Percentiles rank a stretch among this genome's conserved stretches.
phyloP scores from a whole-genome alignment of 2,888 invertebrate species.

The Harpalus rubripes region DNA sequence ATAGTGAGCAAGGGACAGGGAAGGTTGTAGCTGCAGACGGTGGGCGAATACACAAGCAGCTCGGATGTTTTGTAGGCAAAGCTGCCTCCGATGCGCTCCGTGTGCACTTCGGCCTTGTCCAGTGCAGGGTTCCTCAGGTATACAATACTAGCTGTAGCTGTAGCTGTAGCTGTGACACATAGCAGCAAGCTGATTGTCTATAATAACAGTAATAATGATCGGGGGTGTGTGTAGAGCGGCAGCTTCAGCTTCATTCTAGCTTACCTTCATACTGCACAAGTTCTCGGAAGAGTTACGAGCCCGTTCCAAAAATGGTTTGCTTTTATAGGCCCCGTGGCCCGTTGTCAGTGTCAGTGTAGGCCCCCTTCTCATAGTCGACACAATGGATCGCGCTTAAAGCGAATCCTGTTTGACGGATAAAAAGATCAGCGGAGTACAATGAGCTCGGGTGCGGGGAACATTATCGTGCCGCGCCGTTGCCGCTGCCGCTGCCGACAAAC shows the following conservation, averaged over 20 bases:
- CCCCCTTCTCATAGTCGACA: constrained; percentile 56
- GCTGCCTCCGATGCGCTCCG: constrained; percentile 79
- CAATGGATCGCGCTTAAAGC: constrained; percentile 62
- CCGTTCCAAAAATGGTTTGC: constrained; percentile 60
- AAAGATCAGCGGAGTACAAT: constrained; percentile 62
- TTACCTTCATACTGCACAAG: constrained; percentile 56
- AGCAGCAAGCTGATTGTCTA: constrained; percentile 63
- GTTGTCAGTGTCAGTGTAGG: constrained; percentile 65
- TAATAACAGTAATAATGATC: constrained; percentile 18
- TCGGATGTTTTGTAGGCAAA: constrained; percentile 80
- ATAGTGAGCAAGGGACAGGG: constrained; percentile 28
- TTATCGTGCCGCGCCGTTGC: constrained; percentile 55
- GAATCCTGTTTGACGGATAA: constrained; percentile 64
- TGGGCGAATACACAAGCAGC: constrained; percentile 78
- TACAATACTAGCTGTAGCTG: not conserved
- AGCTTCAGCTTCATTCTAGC: not conserved
- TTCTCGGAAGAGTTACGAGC: constrained; percentile 60
- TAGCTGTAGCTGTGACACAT: constrained; percentile 9
- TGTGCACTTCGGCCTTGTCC: constrained; percentile 79
- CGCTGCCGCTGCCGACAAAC: constrained; percentile 61
- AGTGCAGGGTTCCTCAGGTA: constrained; percentile 76
- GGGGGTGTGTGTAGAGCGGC: not conserved
- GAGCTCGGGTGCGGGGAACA: constrained; percentile 47
- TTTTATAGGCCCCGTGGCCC: constrained; percentile 61
- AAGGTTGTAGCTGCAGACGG: constrained; percentile 68